Percentiles rank a stretch among this genome's conserved stretches.
Conservation (phyloP, 2,888 invertebrate genomes). For the Alloscopus bannaensis region DNA sequence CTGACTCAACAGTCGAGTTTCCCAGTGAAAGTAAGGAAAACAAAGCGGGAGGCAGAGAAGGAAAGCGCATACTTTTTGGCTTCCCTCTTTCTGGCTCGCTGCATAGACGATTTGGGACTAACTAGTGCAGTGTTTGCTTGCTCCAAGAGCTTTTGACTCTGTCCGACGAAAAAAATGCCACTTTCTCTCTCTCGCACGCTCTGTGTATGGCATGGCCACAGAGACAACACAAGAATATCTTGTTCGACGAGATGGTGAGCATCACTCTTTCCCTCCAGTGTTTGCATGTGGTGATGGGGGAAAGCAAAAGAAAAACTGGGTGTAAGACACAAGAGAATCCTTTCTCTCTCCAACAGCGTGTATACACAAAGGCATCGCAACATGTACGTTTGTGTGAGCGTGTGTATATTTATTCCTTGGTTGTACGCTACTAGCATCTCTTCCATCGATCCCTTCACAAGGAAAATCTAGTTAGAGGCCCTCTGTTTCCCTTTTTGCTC, state of each 20-base stretch:
- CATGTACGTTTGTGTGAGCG: too few relatives aligned
- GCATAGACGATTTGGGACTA: too few relatives aligned
- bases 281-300: not conserved
- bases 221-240: not conserved
- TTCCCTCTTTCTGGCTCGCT: not conserved
- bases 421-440: conserved; percentile 50
- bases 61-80: not conserved
- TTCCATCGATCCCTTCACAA: conserved; percentile 59
- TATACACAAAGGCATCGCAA: too few relatives aligned
- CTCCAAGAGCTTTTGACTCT: not conserved
- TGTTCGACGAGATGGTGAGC: not conserved
- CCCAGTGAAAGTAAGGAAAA: conserved; percentile 11
- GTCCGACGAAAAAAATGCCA: too few relatives aligned
- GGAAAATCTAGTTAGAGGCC: conserved; percentile 57
- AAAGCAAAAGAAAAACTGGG: conserved; percentile 12
- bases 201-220: too few relatives aligned
- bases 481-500: too few relatives aligned
- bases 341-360: too few relatives aligned
- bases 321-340: too few relatives aligned
- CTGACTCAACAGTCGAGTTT: conserved; percentile 7
- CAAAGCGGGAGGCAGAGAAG: conserved; percentile 4
- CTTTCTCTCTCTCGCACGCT: too few relatives aligned
- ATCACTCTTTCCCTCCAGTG: not conserved
- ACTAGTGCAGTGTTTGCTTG: too few relatives aligned
- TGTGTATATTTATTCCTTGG: too few relatives aligned